Conservation (phyloP, 2,113 vertebrate species). For the Porphyrio hochstetteri region DNA sequence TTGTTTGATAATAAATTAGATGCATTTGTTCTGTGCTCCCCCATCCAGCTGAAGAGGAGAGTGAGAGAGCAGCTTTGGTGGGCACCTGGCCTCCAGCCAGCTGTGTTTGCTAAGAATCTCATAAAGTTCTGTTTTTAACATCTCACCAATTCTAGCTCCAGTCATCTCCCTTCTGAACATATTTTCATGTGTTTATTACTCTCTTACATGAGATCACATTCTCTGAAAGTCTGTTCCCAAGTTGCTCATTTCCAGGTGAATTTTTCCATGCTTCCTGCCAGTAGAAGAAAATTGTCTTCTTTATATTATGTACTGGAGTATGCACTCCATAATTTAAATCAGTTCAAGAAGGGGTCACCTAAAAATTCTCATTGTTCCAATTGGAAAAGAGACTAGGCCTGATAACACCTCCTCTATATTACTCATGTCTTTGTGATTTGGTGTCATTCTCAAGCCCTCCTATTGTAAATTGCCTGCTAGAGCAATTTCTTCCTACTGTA, state of each 20-base stretch:
- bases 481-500: slow-evolving; percentile 17
- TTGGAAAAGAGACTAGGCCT: not conserved
- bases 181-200: slow-evolving; percentile 31
- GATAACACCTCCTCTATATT: not conserved
- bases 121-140: not conserved
- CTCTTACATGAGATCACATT: not conserved
- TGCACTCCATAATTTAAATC: not conserved
- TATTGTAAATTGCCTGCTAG: not conserved
- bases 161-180: not conserved
- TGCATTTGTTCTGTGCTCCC: too few relatives aligned
- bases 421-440: slow-evolving; percentile 16
- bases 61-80: too few relatives aligned
- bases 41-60: too few relatives aligned
- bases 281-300: slow-evolving; percentile 30
- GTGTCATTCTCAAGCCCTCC: not conserved
- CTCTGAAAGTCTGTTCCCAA: not conserved
- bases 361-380: not conserved
- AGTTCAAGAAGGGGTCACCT: slow-evolving; percentile 2
- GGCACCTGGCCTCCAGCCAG: too few relatives aligned
- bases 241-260: slow-evolving; percentile 7
- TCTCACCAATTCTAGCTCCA: not conserved
- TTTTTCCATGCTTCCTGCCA: not conserved
- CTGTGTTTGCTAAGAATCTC: not conserved
- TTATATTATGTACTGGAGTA: not conserved
- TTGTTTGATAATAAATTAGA: too few relatives aligned